These are phyloP conservation scores for Nannospalax galili DNA, from an alignment of 2,113 vertebrate genomes.

Conservation along the genomic window DNA sequence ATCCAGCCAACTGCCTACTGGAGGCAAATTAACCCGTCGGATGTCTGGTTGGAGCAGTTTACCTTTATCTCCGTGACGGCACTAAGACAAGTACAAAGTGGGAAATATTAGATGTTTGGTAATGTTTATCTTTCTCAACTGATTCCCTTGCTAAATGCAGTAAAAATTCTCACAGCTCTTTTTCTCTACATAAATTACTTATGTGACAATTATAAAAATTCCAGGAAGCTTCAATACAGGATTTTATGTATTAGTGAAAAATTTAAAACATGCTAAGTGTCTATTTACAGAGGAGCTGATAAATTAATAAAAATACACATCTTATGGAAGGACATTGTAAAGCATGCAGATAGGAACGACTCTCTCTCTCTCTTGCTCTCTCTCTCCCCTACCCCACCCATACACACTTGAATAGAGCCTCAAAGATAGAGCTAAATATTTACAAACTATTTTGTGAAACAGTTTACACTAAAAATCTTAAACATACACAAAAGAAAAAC, in stretches of 20 bases:
- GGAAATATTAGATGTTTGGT: background rate
- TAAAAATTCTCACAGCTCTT: constrained; percentile 38
- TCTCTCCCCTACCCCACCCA: background rate
- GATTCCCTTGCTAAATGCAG: background rate
- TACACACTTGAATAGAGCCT: background rate
- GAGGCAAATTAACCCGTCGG: background rate
- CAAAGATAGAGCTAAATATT: background rate
- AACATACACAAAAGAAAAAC: background rate
- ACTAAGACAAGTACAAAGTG: background rate
- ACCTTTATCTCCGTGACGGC: background rate
- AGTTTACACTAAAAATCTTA: background rate
- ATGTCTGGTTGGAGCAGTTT: background rate
- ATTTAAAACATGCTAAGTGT: constrained; percentile 40
- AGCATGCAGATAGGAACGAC: background rate
- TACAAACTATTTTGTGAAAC: background rate
- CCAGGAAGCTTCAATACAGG: background rate
- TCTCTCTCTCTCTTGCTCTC: background rate
- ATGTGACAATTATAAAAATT: constrained; percentile 43
- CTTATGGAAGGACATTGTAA: background rate
- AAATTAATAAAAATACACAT: background rate
- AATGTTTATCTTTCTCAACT: constrained; percentile 1
- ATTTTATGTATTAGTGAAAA: background rate
- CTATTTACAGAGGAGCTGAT: constrained; percentile 54
- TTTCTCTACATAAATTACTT: constrained; percentile 54
- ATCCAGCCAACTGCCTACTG: background rate